A percentile compares a stretch with the other conserved stretches of the same genome.
These are phyloP conservation scores for Corapipo altera DNA, from an alignment of 2,113 vertebrate genomes.

Conservation along the genomic window DNA sequence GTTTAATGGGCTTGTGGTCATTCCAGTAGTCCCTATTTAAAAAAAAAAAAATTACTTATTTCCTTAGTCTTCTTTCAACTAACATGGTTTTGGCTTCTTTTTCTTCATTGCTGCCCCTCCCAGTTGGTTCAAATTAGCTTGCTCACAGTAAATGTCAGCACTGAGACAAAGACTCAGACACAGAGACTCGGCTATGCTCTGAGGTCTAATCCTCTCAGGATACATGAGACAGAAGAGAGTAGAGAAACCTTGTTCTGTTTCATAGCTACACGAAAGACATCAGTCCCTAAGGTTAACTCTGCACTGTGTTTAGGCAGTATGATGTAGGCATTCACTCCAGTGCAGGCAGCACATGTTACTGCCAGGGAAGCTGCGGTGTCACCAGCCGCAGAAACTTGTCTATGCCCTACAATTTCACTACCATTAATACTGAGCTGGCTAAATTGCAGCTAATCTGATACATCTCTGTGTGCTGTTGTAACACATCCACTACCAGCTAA, in stretches of 20 bases:
- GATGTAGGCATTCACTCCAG: neutral
- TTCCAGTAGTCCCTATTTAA: neutral
- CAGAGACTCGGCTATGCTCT: neutral
- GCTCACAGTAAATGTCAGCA: neutral
- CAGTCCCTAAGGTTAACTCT: neutral
- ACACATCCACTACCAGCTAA: neutral
- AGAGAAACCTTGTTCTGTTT: constrained; percentile 1
- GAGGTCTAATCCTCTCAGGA: neutral
- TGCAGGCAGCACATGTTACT: rapidly evolving
- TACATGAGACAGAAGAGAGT: neutral
- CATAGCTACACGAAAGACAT: neutral
- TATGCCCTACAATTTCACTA: neutral
- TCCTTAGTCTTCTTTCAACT: constrained; percentile 1
- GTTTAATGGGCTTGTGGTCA: constrained; percentile 1
- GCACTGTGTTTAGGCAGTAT: rapidly evolving
- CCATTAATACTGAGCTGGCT: neutral
- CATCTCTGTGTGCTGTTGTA: neutral
- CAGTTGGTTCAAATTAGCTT: constrained; percentile 1
- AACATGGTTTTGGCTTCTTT: neutral
- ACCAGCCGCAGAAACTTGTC: neutral
- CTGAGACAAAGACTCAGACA: neutral
- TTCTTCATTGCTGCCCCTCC: neutral
- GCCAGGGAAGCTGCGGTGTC: neutral
- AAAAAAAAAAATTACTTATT: neutral
- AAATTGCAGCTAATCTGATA: neutral